Percentiles rank a stretch among this genome's conserved stretches.
Conservation (phyloP, 1,140 invertebrate species). For the Formica exsecta region DNA sequence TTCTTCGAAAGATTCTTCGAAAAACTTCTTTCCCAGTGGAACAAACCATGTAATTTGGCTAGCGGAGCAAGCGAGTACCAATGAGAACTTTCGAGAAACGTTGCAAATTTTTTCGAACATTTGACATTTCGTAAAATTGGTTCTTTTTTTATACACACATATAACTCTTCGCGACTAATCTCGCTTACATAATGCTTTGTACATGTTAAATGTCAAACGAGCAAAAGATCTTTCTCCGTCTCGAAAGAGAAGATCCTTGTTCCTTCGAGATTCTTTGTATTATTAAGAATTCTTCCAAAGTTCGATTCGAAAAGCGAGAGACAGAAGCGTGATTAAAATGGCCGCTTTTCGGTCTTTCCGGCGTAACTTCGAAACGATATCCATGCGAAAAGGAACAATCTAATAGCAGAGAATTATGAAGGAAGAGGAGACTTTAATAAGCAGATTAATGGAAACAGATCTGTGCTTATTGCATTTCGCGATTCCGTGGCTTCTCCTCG, state of each 20-base stretch:
- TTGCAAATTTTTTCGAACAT: slow-evolving; percentile 32
- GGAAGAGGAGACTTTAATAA: slow-evolving; percentile 62
- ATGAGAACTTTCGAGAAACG: slow-evolving; percentile 57
- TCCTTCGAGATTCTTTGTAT: slow-evolving; percentile 65
- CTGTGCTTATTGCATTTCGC: slow-evolving; percentile 79
- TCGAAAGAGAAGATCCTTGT: slow-evolving; percentile 59
- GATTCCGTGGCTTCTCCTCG: slow-evolving; percentile 65
- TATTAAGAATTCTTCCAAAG: slow-evolving; percentile 49
- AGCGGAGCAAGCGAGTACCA: slow-evolving; percentile 24
- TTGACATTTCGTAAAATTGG: slow-evolving; percentile 33
- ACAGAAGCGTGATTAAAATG: neutral
- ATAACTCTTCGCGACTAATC: slow-evolving; percentile 78
- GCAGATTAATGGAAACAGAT: slow-evolving; percentile 63
- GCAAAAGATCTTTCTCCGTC: slow-evolving; percentile 61
- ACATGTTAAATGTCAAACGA: slow-evolving; percentile 72
- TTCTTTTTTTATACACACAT: slow-evolving; percentile 64
- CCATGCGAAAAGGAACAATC: slow-evolving; percentile 33
- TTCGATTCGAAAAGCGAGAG: slow-evolving; percentile 29
- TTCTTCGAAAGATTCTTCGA: neutral
- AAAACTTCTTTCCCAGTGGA: slow-evolving; percentile 60
- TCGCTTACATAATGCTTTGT: slow-evolving; percentile 76
- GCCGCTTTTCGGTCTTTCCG: neutral
- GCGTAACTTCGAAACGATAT: neutral
- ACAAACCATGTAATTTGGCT: slow-evolving; percentile 53
- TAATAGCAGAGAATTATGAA: slow-evolving; percentile 40